Percentiles rank a stretch among this genome's conserved stretches.
Conservation (phyloP, 2,797 vertebrate genomes). For the Pygocentrus nattereri region DNA sequence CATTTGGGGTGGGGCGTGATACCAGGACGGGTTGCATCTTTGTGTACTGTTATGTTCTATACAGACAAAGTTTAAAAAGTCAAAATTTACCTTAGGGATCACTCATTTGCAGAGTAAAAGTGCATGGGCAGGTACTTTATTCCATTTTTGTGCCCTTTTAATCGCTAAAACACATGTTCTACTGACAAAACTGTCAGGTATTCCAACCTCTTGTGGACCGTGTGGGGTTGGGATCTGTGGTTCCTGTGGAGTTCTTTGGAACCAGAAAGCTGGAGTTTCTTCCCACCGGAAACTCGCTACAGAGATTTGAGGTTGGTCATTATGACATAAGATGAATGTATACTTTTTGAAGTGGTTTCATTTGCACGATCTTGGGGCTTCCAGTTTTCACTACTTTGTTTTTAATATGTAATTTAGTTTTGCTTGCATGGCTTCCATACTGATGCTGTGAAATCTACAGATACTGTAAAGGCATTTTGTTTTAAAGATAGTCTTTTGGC, state of each 20-base stretch:
- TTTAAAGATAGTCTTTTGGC: not conserved
- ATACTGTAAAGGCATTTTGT: not conserved
- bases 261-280: conserved; percentile 90
- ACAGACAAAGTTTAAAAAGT: too few relatives aligned
- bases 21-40: too few relatives aligned
- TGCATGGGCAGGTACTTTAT: too few relatives aligned
- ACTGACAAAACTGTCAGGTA: conserved; percentile 74
- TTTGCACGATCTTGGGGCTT: not conserved
- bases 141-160: too few relatives aligned
- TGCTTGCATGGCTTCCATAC: too few relatives aligned
- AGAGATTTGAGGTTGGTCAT: conserved; percentile 90
- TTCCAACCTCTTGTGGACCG: conserved; percentile 95
- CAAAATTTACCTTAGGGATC: too few relatives aligned
- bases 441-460: not conserved
- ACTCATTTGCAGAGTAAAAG: too few relatives aligned
- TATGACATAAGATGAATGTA: not conserved
- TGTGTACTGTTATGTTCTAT: too few relatives aligned
- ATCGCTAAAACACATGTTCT: not conserved
- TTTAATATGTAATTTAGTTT: not conserved
- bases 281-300: conserved; percentile 87
- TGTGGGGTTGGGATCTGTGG: conserved; percentile 89
- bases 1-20: too few relatives aligned
- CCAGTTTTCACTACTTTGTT: not conserved
- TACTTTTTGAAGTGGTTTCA: not conserved
- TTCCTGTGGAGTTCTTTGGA: conserved; percentile 95